These are phyloP conservation scores for Pristionchus arcanus DNA, from an alignment of 2,888 invertebrate genomes.

Conservation along the genomic window DNA sequence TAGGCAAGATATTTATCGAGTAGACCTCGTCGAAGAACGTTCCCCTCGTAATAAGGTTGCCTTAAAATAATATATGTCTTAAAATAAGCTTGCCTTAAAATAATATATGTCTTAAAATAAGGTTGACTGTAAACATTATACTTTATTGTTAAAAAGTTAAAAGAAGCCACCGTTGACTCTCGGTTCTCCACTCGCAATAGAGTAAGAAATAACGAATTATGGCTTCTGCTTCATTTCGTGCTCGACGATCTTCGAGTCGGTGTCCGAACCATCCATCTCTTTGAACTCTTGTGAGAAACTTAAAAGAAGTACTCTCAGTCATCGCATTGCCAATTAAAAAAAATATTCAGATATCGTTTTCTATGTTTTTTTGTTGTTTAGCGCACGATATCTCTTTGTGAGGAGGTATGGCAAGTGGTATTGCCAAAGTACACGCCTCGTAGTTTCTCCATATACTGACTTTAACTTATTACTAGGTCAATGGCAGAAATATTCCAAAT, in stretches of 20 bases:
- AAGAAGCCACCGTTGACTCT: neutral
- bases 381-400: no score
- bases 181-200: conserved; percentile 34
- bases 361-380: no score
- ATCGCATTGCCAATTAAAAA: neutral
- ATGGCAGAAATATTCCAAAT: no score
- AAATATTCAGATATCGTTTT: no score
- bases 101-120: no score
- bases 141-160: neutral
- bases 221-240: neutral
- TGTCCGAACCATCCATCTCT: conserved; percentile 45
- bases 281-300: conserved; percentile 47
- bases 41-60: neutral
- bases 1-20: conserved; percentile 34
- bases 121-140: neutral
- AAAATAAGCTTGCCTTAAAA: neutral
- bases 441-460: no score
- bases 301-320: neutral
- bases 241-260: neutral
- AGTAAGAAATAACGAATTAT: conserved; percentile 23
- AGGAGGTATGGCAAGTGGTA: no score
- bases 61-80: neutral
- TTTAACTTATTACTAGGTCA: no score
- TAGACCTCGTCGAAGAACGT: neutral
- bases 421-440: no score